phyloP scores from a whole-genome alignment of 2,797 vertebrate species.

The Pelobates cultripes region DNA sequence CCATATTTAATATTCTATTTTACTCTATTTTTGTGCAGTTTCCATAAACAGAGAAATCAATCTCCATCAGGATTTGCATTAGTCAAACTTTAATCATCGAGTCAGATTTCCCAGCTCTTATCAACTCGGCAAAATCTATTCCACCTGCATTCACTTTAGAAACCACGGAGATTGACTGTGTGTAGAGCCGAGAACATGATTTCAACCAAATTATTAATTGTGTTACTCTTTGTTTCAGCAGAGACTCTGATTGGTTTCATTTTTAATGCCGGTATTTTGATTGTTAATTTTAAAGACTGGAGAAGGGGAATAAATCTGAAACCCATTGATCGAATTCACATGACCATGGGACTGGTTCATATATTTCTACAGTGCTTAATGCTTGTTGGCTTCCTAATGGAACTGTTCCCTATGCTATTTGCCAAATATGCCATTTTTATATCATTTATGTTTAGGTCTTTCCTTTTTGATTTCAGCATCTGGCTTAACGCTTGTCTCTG shows the following conservation, averaged over 20 bases:
- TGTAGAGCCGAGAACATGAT: background rate
- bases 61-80: background rate
- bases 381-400: no score
- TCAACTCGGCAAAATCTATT: background rate
- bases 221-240: background rate
- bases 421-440: no score
- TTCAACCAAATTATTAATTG: background rate
- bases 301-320: conserved; percentile 30
- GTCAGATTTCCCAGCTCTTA: no score
- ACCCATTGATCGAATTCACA: background rate
- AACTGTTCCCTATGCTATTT: no score
- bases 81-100: background rate
- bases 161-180: no score
- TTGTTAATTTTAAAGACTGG: conserved; percentile 48
- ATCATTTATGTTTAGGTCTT: no score
- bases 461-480: no score
- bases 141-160: background rate
- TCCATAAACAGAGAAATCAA: no score
- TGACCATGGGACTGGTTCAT: conserved; percentile 10
- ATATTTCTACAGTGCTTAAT: background rate
- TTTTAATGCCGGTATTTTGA: conserved; percentile 49
- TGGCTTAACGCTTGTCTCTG: no score
- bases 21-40: no score
- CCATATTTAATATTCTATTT: no score
- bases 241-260: background rate